A percentile compares a stretch with the other conserved stretches of the same genome.
Evolutionary conservation across 2,888 invertebrate genomes (phyloP).

Genomic region (Idaea dimidiata): DNA sequence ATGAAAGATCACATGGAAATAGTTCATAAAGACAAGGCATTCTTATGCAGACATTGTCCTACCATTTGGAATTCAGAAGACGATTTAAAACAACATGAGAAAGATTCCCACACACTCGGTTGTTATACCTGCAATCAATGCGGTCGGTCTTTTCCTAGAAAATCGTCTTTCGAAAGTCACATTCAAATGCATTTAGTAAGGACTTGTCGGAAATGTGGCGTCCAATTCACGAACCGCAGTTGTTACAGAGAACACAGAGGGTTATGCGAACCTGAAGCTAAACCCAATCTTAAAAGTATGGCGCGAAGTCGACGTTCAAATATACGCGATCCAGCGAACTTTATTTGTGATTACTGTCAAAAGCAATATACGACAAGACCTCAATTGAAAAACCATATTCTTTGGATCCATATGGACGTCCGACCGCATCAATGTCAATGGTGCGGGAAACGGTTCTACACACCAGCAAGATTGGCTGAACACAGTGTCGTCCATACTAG

Average conservation of each 20-base stretch:
- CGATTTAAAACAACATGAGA: constrained; percentile 46
- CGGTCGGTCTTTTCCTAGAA: constrained; percentile 55
- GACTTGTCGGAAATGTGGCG: constrained; percentile 59
- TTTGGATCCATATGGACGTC: constrained; percentile 73
- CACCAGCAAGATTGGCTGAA: constrained; percentile 71
- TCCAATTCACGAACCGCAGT: constrained; percentile 62
- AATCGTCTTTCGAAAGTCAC: constrained; percentile 55
- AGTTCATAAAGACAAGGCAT: constrained; percentile 43
- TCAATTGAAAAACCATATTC: constrained; percentile 69
- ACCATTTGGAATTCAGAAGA: constrained; percentile 40
- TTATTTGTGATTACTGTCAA: constrained; percentile 63
- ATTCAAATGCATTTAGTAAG: constrained; percentile 66
- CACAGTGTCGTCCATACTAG: constrained; percentile 78
- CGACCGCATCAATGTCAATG: constrained; percentile 74
- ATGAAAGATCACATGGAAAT: constrained; percentile 51
- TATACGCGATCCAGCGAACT: constrained; percentile 62
- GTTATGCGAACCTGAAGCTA: constrained; percentile 64
- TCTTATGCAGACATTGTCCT: constrained; percentile 58
- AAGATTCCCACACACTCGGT: constrained; percentile 49
- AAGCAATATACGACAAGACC: constrained; percentile 63
- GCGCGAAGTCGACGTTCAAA: constrained; percentile 57
- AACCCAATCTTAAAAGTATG: constrained; percentile 48
- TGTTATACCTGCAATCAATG: constrained; percentile 58
- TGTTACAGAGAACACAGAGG: constrained; percentile 67
- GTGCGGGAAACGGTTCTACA: constrained; percentile 76